phyloP scores from a whole-genome alignment of 2,113 vertebrate species.

The Trogon surrucura region DNA sequence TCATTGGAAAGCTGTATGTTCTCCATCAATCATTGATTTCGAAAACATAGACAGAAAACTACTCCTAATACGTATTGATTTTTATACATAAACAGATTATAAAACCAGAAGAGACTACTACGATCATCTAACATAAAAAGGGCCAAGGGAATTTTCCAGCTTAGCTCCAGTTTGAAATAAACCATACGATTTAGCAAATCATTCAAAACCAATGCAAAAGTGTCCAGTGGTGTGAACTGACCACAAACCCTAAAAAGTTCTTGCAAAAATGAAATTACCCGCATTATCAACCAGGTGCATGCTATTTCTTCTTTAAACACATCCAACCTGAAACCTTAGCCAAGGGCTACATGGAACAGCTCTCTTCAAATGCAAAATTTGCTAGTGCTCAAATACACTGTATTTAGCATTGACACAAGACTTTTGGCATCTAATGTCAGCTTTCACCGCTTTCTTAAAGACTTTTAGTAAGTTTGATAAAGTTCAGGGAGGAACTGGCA shows the following conservation, averaged over 20 bases:
- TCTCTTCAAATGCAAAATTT: not conserved
- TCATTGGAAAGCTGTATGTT: not conserved
- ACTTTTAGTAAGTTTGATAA: not conserved
- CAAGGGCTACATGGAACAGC: not conserved
- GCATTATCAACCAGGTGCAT: not conserved
- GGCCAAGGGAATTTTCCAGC: not conserved
- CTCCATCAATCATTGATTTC: not conserved
- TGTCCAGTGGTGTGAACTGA: fast-evolving
- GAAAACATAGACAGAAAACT: not conserved
- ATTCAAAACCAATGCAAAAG: not conserved
- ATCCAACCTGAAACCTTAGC: not conserved
- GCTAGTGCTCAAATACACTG: not conserved
- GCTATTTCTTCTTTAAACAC: not conserved
- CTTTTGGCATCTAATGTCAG: not conserved
- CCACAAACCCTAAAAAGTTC: not conserved
- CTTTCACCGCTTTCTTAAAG: not conserved
- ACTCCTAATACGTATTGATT: not conserved
- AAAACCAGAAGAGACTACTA: not conserved
- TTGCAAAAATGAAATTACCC: not conserved
- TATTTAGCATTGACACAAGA: not conserved
- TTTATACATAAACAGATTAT: not conserved
- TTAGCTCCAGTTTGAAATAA: not conserved
- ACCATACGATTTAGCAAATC: not conserved
- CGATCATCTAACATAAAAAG: not conserved
- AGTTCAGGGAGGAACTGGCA: not conserved